Evolutionary conservation across 2,797 vertebrate species (phyloP).

Genomic region (Myotis vivesi): DNA sequence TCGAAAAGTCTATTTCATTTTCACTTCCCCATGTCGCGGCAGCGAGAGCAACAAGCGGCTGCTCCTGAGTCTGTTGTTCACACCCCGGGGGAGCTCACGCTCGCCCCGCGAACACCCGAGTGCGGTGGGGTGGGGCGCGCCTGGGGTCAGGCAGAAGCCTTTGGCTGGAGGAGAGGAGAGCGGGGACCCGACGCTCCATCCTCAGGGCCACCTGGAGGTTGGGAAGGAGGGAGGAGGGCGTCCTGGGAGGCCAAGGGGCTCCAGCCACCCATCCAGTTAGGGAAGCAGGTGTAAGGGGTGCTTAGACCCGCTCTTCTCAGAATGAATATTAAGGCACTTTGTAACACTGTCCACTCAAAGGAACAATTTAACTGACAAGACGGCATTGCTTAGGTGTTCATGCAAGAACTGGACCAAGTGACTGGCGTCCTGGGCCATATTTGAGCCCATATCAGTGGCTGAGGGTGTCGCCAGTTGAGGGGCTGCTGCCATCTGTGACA

Average conservation of each 20-base stretch:
- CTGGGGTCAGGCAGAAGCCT: accelerated
- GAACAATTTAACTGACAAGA: background rate
- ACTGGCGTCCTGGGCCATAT: background rate
- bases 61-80: background rate
- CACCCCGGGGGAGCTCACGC: background rate
- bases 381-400: background rate
- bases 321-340: background rate
- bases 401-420: background rate
- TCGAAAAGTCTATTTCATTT: constrained; percentile 91
- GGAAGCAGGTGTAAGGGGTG: background rate
- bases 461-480: background rate
- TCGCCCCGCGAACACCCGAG: background rate
- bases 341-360: background rate
- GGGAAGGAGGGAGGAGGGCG: background rate
- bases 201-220: background rate
- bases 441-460: background rate
- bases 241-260: background rate
- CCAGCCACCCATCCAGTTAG: accelerated
- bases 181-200: background rate
- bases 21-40: constrained; percentile 88
- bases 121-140: background rate
- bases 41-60: constrained; percentile 62
- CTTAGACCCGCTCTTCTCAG: background rate
- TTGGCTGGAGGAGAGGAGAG: background rate
- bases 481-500: background rate